These are phyloP conservation scores for Ephydatia muelleri DNA, from an alignment of 37 sponge, comb jelly and placozoan genomes.

Conservation along the genomic window DNA sequence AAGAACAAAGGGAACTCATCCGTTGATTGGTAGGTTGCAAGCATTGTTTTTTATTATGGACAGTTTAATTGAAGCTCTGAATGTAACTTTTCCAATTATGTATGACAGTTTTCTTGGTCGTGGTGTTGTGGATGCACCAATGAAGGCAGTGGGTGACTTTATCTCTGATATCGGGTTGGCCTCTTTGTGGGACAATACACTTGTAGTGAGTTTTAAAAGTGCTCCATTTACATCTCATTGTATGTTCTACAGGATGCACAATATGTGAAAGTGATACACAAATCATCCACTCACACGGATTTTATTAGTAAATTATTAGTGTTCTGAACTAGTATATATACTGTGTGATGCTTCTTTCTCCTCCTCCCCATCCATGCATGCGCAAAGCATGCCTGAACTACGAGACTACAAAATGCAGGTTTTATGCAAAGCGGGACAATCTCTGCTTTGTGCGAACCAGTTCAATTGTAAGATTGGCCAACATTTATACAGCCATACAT, in stretches of 20 bases:
- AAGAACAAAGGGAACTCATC: conserved; percentile 33
- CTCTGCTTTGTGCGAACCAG: conserved; percentile 5
- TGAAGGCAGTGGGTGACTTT: conserved; percentile 16
- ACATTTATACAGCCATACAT: not conserved
- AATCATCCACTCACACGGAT: not conserved
- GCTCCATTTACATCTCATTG: not conserved
- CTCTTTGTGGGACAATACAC: conserved; percentile 16
- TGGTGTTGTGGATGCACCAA: conserved; percentile 30
- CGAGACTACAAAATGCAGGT: conserved; percentile 23
- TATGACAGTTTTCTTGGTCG: conserved; percentile 37
- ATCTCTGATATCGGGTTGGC: not conserved
- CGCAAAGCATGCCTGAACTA: conserved; percentile 9
- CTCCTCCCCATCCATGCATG: no score
- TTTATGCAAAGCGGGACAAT: conserved; percentile 19
- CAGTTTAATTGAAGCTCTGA: no score
- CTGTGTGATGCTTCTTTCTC: no score
- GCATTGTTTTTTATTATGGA: not conserved
- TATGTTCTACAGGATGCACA: not conserved
- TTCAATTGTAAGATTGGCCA: conserved; percentile 5
- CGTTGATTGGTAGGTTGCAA: conserved; percentile 21
- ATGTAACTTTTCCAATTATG: no score
- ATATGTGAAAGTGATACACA: not conserved
- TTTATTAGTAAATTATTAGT: not conserved
- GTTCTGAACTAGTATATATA: no score
- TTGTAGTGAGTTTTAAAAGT: conserved; percentile 8